Evolutionary conservation across 2,797 vertebrate genomes (phyloP), one percentile per base, ranked within the genome.

Genomic region (Cuniculus paca): DNA sequence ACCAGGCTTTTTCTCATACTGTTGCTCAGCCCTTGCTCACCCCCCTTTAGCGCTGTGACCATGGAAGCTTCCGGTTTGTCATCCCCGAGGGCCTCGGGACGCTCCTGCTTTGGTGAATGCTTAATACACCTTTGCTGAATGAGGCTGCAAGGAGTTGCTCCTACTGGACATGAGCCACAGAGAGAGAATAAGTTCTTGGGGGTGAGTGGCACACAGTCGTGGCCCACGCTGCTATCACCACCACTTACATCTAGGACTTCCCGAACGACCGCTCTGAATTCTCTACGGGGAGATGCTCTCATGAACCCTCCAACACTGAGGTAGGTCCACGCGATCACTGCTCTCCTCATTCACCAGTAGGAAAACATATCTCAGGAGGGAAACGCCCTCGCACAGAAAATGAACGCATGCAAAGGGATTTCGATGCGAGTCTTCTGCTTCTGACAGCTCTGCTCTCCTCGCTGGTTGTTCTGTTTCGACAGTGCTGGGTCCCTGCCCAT

Each of bases 371-470:
- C 70, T 75, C 22, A 20, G 36, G 19, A 31, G 39, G 42, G 60
- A 56, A 60, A 20, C 20, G 24, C 6, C 45, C 34, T 0, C 26
- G 31, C 22, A 39, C 39, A 58, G 28, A 22, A 22, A 24, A 13
- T 36, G 36, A 48, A 58, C 4, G 74, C 2, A 13, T 24, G 9
- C 39, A 22, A 1, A 10, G 50, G 10, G 36, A 34, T 4, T 39
- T 28, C 0, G 19, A 68, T 2, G 9, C 1, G 17, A 6, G 6
- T 10, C 50, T 54, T 70, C 60, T 26, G 20, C 4, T 17, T 52
- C 31, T 0, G 4, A 42, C 10, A n/a, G 42, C 70, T 75, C 39
- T 84, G 79, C 39, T 77, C 58, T 50, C 12, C 17, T 11, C 11
- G n/a, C 4, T 63, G 13, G 13, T 26, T 26, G 39, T 6, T 14